Conservation (phyloP, 2,113 vertebrate genomes). For the Tupaia tana region DNA sequence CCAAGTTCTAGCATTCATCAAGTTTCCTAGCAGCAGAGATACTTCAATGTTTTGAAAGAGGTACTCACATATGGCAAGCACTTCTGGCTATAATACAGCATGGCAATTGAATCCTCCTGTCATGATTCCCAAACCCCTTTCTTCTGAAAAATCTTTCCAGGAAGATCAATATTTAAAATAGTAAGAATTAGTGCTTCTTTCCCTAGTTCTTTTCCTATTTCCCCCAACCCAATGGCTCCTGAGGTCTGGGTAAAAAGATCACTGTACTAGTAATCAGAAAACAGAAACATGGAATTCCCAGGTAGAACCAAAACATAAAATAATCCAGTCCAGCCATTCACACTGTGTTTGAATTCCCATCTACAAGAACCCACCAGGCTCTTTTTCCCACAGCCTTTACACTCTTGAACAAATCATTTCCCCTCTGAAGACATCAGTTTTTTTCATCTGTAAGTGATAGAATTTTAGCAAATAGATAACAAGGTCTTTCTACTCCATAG, state of each 20-base stretch:
- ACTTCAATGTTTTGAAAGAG: slow-evolving; percentile 56
- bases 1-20: slow-evolving; percentile 49
- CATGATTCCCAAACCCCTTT: not conserved
- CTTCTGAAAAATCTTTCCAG: slow-evolving; percentile 17
- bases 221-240: not conserved
- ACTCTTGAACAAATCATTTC: slow-evolving; percentile 1
- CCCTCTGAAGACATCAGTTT: not conserved
- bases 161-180: slow-evolving; percentile 47
- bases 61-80: slow-evolving; percentile 5
- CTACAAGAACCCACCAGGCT: not conserved
- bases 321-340: not conserved
- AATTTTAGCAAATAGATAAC: not conserved
- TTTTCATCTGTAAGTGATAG: not conserved
- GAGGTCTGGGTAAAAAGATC: not conserved
- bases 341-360: not conserved
- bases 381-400: not conserved
- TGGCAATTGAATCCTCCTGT: slow-evolving; percentile 13
- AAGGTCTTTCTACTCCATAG: not conserved
- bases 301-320: not conserved
- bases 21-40: slow-evolving; percentile 47
- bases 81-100: slow-evolving; percentile 8
- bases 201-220: not conserved
- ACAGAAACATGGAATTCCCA: not conserved
- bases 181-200: not conserved
- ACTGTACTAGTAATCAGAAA: not conserved